Base-by-base conservation (phyloP, 2,113 vertebrate genomes). In the Prionailurus bengalensis region DNA sequence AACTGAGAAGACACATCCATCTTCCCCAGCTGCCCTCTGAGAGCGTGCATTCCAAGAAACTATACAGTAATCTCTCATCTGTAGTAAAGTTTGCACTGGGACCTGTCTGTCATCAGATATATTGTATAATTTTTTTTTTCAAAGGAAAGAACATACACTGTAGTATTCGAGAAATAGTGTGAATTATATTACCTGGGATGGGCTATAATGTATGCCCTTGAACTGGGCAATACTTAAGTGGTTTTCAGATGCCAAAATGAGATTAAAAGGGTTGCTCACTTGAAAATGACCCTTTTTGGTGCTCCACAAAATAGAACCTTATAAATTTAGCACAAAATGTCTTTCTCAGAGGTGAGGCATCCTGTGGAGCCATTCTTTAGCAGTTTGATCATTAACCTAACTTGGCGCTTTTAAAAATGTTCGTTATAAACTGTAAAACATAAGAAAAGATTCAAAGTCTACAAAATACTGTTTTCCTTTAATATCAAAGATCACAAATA, bases 181-280 rank as follows among this genome's bases (percentile, higher is more conserved):
- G 65, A 93, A 84, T 97, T 92, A 92, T 90, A 91, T 91, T 83
- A 86, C 80, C 87, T 95, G 55, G 33, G 36, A 65, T 90, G 87
- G 29, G 17, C 55, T 96, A 70, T 96, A 87, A 94, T 73, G 70
- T 63, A 94, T 68, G 27, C 27, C 84, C 80, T 92, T 93, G 65
- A 95, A 66, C 29, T 89, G 33, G 76, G 42, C 33, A 95, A 88
- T 10, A 93, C 74, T 82, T 95, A 88, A 81, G 51, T 84, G 76
- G 51, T 80, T 94, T 36, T 96, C 87, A 88, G 61, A 76, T 39
- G 21, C 45, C 68, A 88, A 95, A 95, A 95, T 10, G 81, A 97
- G 81, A 95, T 87, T 94, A 68, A 89, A 96, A 97, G 87, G 8
- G 1, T 94, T 85, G 63, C 78, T 95, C 4, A 29, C 58, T 94